Evolutionary conservation across 2,113 vertebrate species (phyloP).

Genomic region (Saguinus midas): DNA sequence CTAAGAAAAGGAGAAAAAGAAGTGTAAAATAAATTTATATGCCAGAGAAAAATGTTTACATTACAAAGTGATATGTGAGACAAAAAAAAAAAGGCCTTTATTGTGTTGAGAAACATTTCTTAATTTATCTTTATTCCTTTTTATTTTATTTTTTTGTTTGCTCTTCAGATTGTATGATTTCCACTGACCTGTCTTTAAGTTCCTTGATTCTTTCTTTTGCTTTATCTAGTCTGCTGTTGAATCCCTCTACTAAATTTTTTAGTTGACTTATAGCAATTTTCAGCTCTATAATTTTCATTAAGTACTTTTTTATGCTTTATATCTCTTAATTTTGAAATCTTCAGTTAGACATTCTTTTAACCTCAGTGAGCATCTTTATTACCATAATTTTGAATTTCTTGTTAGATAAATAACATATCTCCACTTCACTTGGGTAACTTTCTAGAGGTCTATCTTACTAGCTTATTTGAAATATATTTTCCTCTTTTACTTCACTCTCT

Average conservation of each 20-base stretch:
- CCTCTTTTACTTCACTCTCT: not conserved
- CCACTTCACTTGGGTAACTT: not conserved
- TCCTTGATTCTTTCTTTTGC: not conserved
- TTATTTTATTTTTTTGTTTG: not conserved
- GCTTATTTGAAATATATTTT: too few relatives aligned
- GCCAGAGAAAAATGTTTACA: not conserved
- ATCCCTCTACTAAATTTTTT: not conserved
- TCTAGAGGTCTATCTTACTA: not conserved
- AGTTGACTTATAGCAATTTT: not conserved
- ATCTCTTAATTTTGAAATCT: too few relatives aligned
- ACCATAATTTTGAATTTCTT: too few relatives aligned
- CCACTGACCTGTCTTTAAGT: not conserved
- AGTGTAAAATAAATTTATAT: not conserved
- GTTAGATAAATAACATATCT: not conserved
- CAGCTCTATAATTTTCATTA: too few relatives aligned
- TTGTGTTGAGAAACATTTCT: too few relatives aligned
- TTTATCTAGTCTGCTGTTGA: not conserved
- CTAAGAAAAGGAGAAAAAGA: not conserved
- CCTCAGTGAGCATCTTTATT: too few relatives aligned
- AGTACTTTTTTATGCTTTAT: too few relatives aligned
- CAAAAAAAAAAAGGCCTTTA: not conserved
- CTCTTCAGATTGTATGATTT: not conserved
- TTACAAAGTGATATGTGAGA: not conserved
- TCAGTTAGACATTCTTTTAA: too few relatives aligned
- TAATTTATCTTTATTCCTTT: not conserved